A percentile compares a stretch with the other conserved stretches of the same genome.
These are phyloP conservation scores for Champsocephalus esox DNA, from an alignment of 2,797 vertebrate genomes.

Conservation along the genomic window DNA sequence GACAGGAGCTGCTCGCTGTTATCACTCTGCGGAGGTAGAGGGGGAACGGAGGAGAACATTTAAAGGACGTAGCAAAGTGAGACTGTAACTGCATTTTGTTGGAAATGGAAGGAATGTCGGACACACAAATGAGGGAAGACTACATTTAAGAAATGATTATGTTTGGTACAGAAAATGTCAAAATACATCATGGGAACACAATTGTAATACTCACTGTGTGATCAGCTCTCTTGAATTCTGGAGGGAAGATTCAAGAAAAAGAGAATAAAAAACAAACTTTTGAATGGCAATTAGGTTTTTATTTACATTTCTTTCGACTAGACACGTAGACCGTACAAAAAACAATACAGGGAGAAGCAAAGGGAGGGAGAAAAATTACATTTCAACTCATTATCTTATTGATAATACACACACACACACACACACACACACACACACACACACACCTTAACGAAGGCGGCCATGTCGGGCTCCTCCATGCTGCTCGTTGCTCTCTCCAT, in stretches of 20 bases:
- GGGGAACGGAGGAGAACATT: no score
- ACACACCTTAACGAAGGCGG: conserved; percentile 84
- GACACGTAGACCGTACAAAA: no score
- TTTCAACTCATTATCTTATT: no score
- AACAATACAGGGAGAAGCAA: no score
- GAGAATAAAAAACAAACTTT: background rate
- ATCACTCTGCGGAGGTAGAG: conserved; percentile 68
- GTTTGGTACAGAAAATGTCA: background rate
- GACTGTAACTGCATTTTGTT: no score
- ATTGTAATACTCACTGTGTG: conserved; percentile 78
- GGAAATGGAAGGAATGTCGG: no score
- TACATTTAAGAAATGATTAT: no score
- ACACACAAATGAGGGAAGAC: no score
- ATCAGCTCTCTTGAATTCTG: conserved; percentile 83
- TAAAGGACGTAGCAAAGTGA: no score
- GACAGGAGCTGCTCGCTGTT: conserved; percentile 58
- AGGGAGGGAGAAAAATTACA: no score
- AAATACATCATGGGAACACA: background rate
- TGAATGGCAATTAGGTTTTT: background rate
- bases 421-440: conserved; percentile 9
- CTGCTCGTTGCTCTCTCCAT: conserved; percentile 67
- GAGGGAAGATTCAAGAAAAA: background rate
- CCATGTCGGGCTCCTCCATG: conserved; percentile 83
- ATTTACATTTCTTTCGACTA: no score
- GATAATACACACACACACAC: background rate